Conservation (phyloP, 1,140 invertebrate genomes). For the Panagrolaimus sp. region DNA sequence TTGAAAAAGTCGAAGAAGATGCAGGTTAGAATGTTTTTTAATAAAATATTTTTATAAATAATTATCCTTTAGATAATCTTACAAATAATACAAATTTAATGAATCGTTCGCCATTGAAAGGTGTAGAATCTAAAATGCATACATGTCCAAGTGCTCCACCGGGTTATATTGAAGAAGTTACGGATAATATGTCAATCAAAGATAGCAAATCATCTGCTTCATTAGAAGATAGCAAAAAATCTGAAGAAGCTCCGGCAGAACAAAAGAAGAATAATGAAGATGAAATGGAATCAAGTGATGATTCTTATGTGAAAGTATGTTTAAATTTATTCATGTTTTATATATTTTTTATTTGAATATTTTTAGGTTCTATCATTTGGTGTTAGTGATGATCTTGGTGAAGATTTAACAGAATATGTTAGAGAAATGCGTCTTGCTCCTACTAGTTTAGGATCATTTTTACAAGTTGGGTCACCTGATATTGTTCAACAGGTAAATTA, state of each 20-base stretch:
- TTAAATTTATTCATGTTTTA: background rate
- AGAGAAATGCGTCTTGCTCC: slow-evolving; percentile 32
- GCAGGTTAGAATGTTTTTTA: background rate
- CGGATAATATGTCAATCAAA: slow-evolving; percentile 13
- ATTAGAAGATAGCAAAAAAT: slow-evolving; percentile 3
- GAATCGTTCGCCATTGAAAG: background rate
- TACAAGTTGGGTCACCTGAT: slow-evolving; percentile 12
- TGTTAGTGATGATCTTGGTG: slow-evolving; percentile 27
- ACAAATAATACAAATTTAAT: background rate
- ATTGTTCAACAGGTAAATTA: slow-evolving; percentile 22
- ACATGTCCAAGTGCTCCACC: slow-evolving; percentile 4
- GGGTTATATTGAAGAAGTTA: slow-evolving; percentile 5
- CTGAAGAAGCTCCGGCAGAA: background rate
- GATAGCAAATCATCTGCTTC: slow-evolving; percentile 11
- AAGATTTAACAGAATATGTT: slow-evolving; percentile 35
- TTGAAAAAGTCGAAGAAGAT: slow-evolving; percentile 9
- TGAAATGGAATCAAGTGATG: slow-evolving; percentile 27
- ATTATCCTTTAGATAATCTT: background rate
- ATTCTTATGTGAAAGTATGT: slow-evolving; percentile 41
- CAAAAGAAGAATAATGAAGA: slow-evolving; percentile 15
- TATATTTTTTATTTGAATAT: background rate
- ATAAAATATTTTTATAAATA: too few relatives aligned
- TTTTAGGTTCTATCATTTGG: slow-evolving; percentile 20
- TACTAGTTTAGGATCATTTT: slow-evolving; percentile 26
- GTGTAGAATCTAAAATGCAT: background rate